phyloP scores from a whole-genome alignment of 2,113 vertebrate species.

The Barbus barbus region DNA sequence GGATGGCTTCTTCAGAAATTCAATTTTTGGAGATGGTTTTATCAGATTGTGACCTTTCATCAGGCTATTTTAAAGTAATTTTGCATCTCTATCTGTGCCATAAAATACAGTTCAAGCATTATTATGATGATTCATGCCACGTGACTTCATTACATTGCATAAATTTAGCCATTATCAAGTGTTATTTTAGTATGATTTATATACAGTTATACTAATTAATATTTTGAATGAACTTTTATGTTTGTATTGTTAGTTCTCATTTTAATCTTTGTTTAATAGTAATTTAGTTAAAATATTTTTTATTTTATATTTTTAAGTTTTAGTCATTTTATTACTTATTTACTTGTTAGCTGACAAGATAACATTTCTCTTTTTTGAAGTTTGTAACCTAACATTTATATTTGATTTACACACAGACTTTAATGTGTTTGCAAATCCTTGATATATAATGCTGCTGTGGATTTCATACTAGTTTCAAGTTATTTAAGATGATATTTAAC shows the following conservation, averaged over 20 bases:
- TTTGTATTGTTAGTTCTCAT: not conserved
- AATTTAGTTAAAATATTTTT: not conserved
- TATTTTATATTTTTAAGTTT: not conserved
- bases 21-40: not conserved
- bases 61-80: not conserved
- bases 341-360: not conserved
- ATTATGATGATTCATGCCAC: not conserved
- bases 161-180: not conserved
- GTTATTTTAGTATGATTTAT: not conserved
- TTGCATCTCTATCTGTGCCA: not conserved
- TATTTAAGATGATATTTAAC: not conserved
- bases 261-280: not conserved
- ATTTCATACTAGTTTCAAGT: not conserved
- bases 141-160: not conserved
- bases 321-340: not conserved
- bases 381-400: not conserved
- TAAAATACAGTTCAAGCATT: not conserved
- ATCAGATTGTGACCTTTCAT: not conserved
- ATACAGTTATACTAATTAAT: not conserved
- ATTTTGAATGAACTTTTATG: not conserved
- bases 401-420: too few species aligned
- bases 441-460: not conserved
- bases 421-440: not conserved
- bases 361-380: not conserved
- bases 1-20: conserved; percentile 2